Conservation (phyloP, 2,888 invertebrate species). For the Koerneria pararmatus region DNA sequence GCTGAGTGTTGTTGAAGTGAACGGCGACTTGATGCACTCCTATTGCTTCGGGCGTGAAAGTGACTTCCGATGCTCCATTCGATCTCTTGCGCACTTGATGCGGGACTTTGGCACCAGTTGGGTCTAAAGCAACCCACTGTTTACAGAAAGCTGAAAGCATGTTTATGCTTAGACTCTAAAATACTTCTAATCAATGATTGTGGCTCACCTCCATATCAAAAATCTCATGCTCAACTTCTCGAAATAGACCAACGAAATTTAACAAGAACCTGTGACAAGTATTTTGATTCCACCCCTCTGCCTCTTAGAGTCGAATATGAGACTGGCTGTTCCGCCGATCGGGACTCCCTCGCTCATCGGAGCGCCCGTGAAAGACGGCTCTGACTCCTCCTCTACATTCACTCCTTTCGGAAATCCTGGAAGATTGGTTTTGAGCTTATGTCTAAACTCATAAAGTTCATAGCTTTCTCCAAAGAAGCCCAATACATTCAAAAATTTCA, state of each 20-base stretch:
- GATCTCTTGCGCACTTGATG: conserved; percentile 47
- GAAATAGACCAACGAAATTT: no score
- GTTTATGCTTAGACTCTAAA: no score
- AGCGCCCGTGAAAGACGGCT: no score
- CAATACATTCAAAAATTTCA: no score
- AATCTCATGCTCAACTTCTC: no score
- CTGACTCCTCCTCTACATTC: no score
- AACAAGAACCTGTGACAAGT: conserved; percentile 42
- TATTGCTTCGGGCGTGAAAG: conserved; percentile 51
- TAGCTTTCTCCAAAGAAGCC: no score
- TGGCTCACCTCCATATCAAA: no score
- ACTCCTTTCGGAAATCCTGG: no score
- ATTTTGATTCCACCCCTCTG: conserved; percentile 55
- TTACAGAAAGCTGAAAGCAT: neutral
- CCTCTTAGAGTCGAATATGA: conserved; percentile 63
- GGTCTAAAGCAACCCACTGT: conserved; percentile 16
- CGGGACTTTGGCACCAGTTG: conserved; percentile 37
- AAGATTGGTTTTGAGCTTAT: no score
- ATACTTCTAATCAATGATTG: no score
- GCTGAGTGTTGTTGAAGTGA: conserved; percentile 64
- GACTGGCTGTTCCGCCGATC: conserved; percentile 63
- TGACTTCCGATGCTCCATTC: conserved; percentile 46
- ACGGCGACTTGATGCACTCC: conserved; percentile 49
- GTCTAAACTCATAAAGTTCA: no score
- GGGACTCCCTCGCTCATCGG: conserved; percentile 60